Evolutionary conservation across 2,888 invertebrate genomes (phyloP), one percentile per base, ranked within the genome.

Genomic region (Hirtodrosophila trivittata): DNA sequence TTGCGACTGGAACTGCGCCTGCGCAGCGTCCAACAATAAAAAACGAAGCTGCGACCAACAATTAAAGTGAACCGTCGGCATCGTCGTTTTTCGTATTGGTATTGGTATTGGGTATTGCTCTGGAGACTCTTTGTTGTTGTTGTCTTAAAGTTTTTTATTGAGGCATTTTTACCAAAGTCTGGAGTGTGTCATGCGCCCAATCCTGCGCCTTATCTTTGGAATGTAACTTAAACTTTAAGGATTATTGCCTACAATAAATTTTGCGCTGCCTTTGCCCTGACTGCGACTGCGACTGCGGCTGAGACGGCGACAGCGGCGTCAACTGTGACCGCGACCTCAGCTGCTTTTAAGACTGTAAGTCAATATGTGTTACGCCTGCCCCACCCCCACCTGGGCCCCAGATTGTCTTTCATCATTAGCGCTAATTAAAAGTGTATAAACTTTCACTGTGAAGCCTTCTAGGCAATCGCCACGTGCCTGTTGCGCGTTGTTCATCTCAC

Each of bases 151-250:
- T 52, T 32, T 75, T 80, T 80, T 80, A 83, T 77, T 63, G 75
- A 64, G 75, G 66, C 66, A 66, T 72, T 49, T 66, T 58, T 43
- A 73, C 4, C 41, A 51, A 52, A 42, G 66, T 42, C 54, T 35
- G 50, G 39, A 49, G 66, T 70, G 73, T 66, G 74, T 73, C 78
- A 70, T 74, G 59, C 54, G 67, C 56, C 51, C 58, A 73, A 46
- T 66, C 73, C 80, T 74, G 74, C 37, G 46, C 57, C 87, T 87
- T 87, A 87, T 87, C 87, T 87, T 46, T 73, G 78, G 87, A 87
- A 87, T 87, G 88, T 87, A 82, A 88, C 86, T 87, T 86, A 87
- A 87, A 87, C 86, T 87, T 87, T 81, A 87, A 87, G 87, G 87
- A 87, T 87, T 87, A 87, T 86, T 87, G 76, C 87, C 86, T 76